Base-by-base conservation (phyloP, 2,888 invertebrate genomes). In the Cheilosia variabilis region DNA sequence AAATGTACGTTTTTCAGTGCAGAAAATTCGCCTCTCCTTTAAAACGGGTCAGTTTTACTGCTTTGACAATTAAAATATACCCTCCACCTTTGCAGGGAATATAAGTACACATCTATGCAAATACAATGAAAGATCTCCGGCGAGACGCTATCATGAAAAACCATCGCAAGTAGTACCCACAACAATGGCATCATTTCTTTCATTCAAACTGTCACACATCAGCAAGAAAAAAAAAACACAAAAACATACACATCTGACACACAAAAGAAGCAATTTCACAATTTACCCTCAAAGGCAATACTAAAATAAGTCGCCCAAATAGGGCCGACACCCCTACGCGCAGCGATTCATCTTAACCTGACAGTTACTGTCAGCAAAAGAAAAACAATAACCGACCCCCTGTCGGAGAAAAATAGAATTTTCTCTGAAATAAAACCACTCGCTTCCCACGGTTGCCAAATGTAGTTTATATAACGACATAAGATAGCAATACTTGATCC, bases 281-380 rank as follows among this genome's bases (percentile, higher is more conserved):
- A 52, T 47, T 19, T 9, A 17, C 34, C 22, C 37, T n/a, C 52
- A 52, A 22, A 24, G 52, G 22, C 37, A 15, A 31, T 19, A 45
- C 15, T 31, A n/a, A 43, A 68, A 53, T 22, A 45, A 13, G 10
- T 31, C 10, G 22, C 9, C 17, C 43, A 60, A 45, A 60, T 27
- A 45, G 24, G 24, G 43, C 10, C 47, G 47, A 47, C 19, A 50
- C 19, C 47, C 34, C 4, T 34, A 27, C 17, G 15, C 6, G 13
- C 31, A 62, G 45, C 24, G 5, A 47, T 57, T 69, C 57, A 63
- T 63, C 34, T 24, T 45, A 58, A 50, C 43, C 24, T 50, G 34
- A 13, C 5, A 45, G 27, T 10, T 37, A 37, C 13, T 19, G 27
- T 10, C 9, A 9, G 47, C 17, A 47, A 15, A 63, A 17, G 22